These are phyloP conservation scores for Beroe ovata DNA, from an alignment of 37 sponge, comb jelly and placozoan species.

Conservation along the genomic window DNA sequence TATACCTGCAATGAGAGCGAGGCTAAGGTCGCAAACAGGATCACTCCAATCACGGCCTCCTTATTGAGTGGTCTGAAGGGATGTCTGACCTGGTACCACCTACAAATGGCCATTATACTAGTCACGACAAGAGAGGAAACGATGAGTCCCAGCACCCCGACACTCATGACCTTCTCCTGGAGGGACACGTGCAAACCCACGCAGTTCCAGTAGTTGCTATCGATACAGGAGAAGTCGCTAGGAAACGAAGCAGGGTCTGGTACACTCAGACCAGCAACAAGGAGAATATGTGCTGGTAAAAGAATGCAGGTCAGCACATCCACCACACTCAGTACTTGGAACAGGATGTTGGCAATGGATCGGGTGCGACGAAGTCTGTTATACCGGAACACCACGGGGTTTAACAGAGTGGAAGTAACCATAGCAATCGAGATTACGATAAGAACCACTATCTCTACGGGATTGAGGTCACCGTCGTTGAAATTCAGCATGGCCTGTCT, in stretches of 20 bases:
- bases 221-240: neutral
- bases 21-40: neutral
- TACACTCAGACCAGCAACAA: neutral
- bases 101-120: slow-evolving; percentile 21
- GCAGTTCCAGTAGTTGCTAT: neutral
- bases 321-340: neutral
- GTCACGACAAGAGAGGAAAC: slow-evolving; percentile 9
- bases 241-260: neutral
- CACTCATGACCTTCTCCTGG: neutral
- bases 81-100: slow-evolving; percentile 4
- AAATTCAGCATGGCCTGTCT: slow-evolving; percentile 36
- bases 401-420: neutral
- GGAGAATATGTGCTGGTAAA: neutral
- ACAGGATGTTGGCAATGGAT: slow-evolving; percentile 1
- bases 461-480: neutral
- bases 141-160: neutral
- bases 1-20: slow-evolving; percentile 11
- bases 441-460: neutral
- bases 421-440: neutral
- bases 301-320: neutral
- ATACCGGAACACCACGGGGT: slow-evolving; percentile 9
- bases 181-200: neutral
- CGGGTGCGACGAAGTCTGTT: neutral
- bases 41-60: neutral
- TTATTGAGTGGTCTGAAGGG: neutral